phyloP scores from a whole-genome alignment of 2,113 vertebrate species.

The Odontophorus gujanensis region DNA sequence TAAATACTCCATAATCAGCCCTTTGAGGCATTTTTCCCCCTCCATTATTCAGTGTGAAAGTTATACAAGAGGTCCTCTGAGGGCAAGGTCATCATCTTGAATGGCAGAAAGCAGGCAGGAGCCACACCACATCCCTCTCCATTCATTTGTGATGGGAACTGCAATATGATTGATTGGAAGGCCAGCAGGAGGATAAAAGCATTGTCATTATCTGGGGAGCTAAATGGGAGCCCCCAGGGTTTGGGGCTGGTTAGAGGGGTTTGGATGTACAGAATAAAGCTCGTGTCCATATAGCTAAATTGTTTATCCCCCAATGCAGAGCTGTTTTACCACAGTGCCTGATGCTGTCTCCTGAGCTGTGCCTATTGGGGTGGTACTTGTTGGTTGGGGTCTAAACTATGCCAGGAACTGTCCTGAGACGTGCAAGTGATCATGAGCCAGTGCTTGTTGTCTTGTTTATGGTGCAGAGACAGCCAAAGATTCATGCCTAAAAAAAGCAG shows the following conservation, averaged over 20 bases:
- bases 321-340: not conserved
- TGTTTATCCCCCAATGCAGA: not conserved
- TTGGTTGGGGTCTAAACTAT: not conserved
- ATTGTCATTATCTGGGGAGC: not conserved
- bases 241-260: not conserved
- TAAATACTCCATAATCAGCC: fast-evolving
- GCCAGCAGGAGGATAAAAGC: constrained; percentile 58
- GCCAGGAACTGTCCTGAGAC: not conserved
- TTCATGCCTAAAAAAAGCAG: not conserved
- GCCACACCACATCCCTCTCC: fast-evolving
- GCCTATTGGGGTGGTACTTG: not conserved
- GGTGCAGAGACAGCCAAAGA: not conserved
- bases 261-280: not conserved
- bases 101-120: not conserved
- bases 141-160: not conserved
- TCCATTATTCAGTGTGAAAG: not conserved
- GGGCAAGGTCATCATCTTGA: constrained; percentile 41
- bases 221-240: not conserved
- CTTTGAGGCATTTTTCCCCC: not conserved
- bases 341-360: not conserved
- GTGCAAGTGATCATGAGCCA: too few species aligned
- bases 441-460: not conserved
- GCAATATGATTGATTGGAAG: constrained; percentile 18
- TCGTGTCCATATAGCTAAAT: not conserved
- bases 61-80: constrained; percentile 59